Conservation (phyloP, 2,113 vertebrate species). For the Centrocercus urophasianus region DNA sequence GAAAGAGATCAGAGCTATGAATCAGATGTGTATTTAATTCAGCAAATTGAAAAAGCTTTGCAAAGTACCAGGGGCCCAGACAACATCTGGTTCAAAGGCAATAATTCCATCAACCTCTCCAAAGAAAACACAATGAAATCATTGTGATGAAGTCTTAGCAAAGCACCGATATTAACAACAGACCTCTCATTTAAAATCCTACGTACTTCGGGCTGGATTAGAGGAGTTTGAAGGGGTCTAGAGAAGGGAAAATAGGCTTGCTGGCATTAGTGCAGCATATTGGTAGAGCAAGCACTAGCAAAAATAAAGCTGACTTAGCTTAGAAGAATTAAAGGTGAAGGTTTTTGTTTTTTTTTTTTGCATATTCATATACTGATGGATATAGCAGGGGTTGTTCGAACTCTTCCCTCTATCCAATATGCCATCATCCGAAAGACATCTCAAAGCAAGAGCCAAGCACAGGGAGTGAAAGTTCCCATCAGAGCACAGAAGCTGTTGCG, state of each 20-base stretch:
- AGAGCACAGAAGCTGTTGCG: neutral
- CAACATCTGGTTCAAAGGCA: slow-evolving; percentile 33
- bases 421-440: neutral
- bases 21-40: slow-evolving; percentile 24
- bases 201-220: neutral
- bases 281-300: neutral
- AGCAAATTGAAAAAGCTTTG: slow-evolving; percentile 33
- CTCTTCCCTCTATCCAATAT: neutral
- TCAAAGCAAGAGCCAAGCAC: neutral
- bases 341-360: neutral
- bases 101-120: neutral
- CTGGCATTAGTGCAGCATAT: neutral
- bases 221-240: neutral
- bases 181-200: neutral
- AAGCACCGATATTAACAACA: neutral
- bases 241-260: neutral
- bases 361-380: neutral
- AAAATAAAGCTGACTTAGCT: slow-evolving; percentile 5
- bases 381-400: neutral
- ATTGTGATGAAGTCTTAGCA: neutral
- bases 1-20: slow-evolving; percentile 17
- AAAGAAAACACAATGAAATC: neutral
- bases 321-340: neutral
- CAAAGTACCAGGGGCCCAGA: neutral
- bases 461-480: neutral